Base-by-base conservation (phyloP, 2,113 vertebrate species). In the Anguilla japonica region DNA sequence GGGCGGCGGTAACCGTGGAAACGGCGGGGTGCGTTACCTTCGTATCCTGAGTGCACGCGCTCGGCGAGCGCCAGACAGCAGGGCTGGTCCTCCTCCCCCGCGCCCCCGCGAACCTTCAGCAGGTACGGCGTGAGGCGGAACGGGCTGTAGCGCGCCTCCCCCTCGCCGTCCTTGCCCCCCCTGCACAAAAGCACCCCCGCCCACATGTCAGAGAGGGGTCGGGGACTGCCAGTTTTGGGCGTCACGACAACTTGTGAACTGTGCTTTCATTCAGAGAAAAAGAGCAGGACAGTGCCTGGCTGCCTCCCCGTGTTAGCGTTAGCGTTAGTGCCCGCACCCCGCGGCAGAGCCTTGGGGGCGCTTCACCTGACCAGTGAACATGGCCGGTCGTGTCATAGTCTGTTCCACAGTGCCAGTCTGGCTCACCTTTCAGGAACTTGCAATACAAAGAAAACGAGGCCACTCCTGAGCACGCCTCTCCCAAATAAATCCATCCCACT, bases 31-130 rank as follows among this genome's bases (percentile, higher is more conserved):
- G 1, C 80, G 92, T 91, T 92, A 97, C 98, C 97, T 93, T 97
- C 96, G 13, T 98, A 98, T 93, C 97, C 97, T 84, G 97, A 98
- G 92, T 96, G 97, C 89, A 97, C 95, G 92, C 96, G 97, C 89
- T 97, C 97, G 63, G 94, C 96, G 88, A 97, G 90, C 0, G 93
- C 94, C 46, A 99, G 91, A 63, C 97, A 98, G 89, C 97, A 98
- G 0, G 95, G 93, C 56, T 97, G 96, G 18, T 95, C 88, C 82
- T 95, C 95, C 1, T 82, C 88, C 0, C 89, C 87, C 7, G 86
- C 86, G 53, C 26, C 83, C n/a, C 91, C 92, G 34, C 90, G 94
- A 15, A 98, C 92, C 0, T 94, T 96, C 86, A 97, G 92, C 90
- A 96, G 91, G 90, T 97, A 96, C 0, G 97, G 97, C 2, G 96